These are phyloP conservation scores for Drosophila heteroneura DNA, from an alignment of 2,888 invertebrate species.

Conservation along the genomic window DNA sequence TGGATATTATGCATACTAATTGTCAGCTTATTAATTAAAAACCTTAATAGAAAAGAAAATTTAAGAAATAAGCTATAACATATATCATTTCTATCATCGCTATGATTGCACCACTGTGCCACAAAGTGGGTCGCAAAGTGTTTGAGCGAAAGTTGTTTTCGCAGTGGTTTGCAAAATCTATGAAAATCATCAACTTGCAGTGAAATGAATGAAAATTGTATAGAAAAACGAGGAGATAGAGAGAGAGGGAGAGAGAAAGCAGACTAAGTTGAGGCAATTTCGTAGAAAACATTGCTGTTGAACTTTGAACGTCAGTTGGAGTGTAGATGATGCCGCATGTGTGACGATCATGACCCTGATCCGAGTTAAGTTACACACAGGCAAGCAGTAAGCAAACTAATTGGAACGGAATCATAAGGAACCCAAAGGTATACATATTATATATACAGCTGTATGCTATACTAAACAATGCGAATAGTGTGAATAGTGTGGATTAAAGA, in stretches of 20 bases:
- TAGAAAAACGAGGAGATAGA: neutral
- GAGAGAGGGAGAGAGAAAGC: neutral
- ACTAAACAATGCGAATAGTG: neutral
- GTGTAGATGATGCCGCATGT: slow-evolving; percentile 14
- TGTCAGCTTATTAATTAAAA: neutral
- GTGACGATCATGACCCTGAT: slow-evolving; percentile 51
- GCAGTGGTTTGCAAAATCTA: slow-evolving; percentile 9
- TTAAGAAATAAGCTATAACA: neutral
- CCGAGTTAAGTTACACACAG: slow-evolving; percentile 50
- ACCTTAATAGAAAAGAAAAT: neutral
- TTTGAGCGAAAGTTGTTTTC: slow-evolving; percentile 30
- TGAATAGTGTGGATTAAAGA: slow-evolving; percentile 54
- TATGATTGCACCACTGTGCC: slow-evolving; percentile 10
- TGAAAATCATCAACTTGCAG: slow-evolving; percentile 30
- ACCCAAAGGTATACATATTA: slow-evolving; percentile 29
- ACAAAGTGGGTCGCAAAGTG: neutral
- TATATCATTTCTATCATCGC: neutral
- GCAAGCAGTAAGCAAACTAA: neutral
- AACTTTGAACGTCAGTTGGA: slow-evolving; percentile 37
- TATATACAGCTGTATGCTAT: neutral
- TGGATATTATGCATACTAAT: neutral
- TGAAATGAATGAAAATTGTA: slow-evolving; percentile 45
- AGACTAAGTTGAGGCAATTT: neutral
- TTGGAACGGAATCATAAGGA: slow-evolving; percentile 29
- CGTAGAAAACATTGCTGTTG: slow-evolving; percentile 4